A percentile compares a stretch with the other conserved stretches of the same genome.
Evolutionary conservation across 2,113 vertebrate genomes (phyloP).

Genomic region (Saguinus imperator): DNA sequence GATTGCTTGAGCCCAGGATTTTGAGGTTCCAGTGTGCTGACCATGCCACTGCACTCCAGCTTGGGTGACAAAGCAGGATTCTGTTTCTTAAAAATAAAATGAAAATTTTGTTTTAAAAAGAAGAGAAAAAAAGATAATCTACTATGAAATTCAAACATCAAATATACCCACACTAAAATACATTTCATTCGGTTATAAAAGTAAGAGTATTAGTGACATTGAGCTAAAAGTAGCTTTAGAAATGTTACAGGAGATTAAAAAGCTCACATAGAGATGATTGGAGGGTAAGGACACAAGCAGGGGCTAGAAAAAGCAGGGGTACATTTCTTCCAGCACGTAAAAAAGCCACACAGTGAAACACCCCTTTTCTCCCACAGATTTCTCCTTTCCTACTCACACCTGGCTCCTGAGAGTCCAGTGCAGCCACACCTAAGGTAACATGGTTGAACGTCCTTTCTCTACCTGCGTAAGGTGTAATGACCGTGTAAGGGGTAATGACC

Average conservation of each 20-base stretch:
- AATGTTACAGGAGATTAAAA: neutral
- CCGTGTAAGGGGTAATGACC: fast-evolving
- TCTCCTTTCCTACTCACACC: neutral
- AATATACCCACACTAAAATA: neutral
- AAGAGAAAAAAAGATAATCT: neutral
- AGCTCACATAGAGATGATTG: neutral
- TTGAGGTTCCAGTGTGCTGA: no score
- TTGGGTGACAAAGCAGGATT: no score
- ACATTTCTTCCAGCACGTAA: neutral
- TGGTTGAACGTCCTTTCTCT: fast-evolving
- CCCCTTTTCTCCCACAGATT: neutral
- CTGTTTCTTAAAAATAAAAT: no score
- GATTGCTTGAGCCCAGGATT: no score
- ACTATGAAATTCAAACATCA: neutral
- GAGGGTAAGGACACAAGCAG: neutral
- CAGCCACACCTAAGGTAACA: neutral
- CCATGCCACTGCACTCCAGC: no score
- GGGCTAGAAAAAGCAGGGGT: neutral
- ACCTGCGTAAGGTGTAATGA: fast-evolving
- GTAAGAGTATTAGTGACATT: neutral
- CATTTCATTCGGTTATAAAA: neutral
- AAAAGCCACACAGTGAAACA: neutral
- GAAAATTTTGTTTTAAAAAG: no score
- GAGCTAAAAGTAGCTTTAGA: neutral
- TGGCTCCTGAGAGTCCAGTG: neutral